Base-by-base conservation (phyloP, 2,113 vertebrate species). In the Pygoscelis adeliae region DNA sequence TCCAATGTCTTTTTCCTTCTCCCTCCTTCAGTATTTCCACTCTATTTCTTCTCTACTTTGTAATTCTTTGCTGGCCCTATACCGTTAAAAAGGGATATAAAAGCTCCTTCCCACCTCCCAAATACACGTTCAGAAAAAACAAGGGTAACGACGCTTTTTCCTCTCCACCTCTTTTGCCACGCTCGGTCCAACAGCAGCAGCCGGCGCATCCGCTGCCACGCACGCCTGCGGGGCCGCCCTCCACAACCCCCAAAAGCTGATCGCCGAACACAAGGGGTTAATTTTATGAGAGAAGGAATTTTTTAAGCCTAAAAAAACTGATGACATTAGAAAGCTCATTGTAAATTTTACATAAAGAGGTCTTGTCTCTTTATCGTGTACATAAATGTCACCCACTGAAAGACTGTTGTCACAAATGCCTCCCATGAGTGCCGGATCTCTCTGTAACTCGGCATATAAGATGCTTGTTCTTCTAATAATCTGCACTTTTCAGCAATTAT, bases 321-420 rank as follows among this genome's bases (percentile, higher is more conserved):
- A 97, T 94, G 79, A 71, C 95, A 91, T 94, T 91, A 96, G 93
- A 93, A 96, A 96, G 63, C 62, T 92, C 77, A 36, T 40, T 83
- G 91, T 95, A 95, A 95, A 96, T 93, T 96, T 94, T 90, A 94
- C 87, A 96, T 92, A 77, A 95, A 96, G 92, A 89, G 73, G 83
- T 66, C 90, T 82, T 90, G 92, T 91, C 84, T 94, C 91, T 93
- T 95, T 72, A 93, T 93, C 77, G 46, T 53, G 70, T 95, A 94
- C 85, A 94, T 97, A 97, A 98, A 98, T 97, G 96, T 97, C 95
- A 97, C 90, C 95, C 87, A 81, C 88, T 95, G 91, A 94, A 98
- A 96, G 96, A 92, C 80, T 97, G 94, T 93, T 97, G 97, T 94
- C 97, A 98, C 87, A 95, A 94, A 97, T 92, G 96, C 94, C 96